phyloP scores from a whole-genome alignment of 1,140 invertebrate genomes.

The Dreissena polymorpha region DNA sequence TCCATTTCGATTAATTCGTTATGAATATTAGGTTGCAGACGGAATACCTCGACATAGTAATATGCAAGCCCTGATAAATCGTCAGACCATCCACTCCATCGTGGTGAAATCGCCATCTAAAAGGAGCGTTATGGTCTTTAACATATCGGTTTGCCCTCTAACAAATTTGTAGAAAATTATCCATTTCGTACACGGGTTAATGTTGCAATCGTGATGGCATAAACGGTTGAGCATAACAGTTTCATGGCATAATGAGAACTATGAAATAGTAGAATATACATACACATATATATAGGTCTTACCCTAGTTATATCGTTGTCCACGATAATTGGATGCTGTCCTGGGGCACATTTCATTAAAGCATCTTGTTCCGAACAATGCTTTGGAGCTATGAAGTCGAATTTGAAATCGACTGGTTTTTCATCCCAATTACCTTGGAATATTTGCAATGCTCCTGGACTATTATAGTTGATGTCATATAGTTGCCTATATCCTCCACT shows the following conservation, averaged over 20 bases:
- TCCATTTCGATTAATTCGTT: slow-evolving; percentile 20
- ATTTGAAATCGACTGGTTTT: slow-evolving; percentile 28
- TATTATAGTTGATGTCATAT: background rate
- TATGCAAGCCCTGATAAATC: slow-evolving; percentile 22
- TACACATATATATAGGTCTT: background rate
- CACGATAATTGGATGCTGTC: background rate
- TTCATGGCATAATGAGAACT: background rate
- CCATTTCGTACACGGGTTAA: background rate
- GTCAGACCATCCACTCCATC: slow-evolving; percentile 50
- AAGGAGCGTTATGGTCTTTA: background rate
- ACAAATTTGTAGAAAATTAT: background rate
- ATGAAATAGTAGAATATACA: too few species aligned
- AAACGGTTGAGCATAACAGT: background rate
- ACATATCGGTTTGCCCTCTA: too few species aligned
- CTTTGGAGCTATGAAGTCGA: slow-evolving; percentile 40
- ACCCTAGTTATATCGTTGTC: slow-evolving; percentile 32
- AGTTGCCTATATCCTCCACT: background rate
- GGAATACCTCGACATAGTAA: slow-evolving; percentile 38
- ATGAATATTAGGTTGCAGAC: slow-evolving; percentile 22
- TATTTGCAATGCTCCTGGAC: background rate
- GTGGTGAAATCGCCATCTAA: background rate
- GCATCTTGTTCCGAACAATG: slow-evolving; percentile 8
- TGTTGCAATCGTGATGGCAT: background rate
- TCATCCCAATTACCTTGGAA: background rate
- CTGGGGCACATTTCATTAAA: background rate